A percentile compares a stretch with the other conserved stretches of the same genome.
Conservation (phyloP, 2,888 invertebrate genomes). For the Iphiclides podalirius region DNA sequence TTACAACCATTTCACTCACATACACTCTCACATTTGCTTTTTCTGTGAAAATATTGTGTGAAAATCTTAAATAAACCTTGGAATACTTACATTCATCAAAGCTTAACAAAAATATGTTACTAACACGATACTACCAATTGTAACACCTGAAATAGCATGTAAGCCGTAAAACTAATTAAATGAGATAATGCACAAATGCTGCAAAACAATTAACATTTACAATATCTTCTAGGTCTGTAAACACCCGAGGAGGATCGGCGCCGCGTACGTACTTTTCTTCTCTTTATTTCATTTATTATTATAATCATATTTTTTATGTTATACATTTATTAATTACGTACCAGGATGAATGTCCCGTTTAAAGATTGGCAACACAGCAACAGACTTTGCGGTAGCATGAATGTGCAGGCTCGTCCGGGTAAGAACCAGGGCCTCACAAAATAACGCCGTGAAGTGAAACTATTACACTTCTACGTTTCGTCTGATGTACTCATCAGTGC, state of each 20-base stretch:
- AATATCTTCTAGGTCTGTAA: slow-evolving; percentile 72
- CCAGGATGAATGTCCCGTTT: too few species aligned
- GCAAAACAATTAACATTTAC: slow-evolving; percentile 26
- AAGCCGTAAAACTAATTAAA: too few species aligned
- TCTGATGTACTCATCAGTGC: too few species aligned
- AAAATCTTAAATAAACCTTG: slow-evolving; percentile 3
- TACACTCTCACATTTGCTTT: neutral
- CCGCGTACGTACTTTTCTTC: slow-evolving; percentile 38
- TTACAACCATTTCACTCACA: neutral
- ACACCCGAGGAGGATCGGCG: slow-evolving; percentile 47
- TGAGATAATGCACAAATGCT: too few species aligned
- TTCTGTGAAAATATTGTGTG: slow-evolving; percentile 5
- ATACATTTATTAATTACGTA: too few species aligned
- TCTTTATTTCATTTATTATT: neutral
- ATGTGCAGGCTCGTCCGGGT: too few species aligned
- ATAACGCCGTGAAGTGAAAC: too few species aligned
- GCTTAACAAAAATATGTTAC: neutral
- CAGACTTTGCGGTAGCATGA: too few species aligned
- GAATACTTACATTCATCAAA: neutral
- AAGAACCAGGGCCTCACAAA: too few species aligned
- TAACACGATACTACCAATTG: neutral
- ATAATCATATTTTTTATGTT: too few species aligned
- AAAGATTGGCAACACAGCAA: too few species aligned
- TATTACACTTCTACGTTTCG: too few species aligned
- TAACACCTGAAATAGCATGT: neutral